Conservation (phyloP, 2,113 vertebrate species). For the Platichthys flesus region DNA sequence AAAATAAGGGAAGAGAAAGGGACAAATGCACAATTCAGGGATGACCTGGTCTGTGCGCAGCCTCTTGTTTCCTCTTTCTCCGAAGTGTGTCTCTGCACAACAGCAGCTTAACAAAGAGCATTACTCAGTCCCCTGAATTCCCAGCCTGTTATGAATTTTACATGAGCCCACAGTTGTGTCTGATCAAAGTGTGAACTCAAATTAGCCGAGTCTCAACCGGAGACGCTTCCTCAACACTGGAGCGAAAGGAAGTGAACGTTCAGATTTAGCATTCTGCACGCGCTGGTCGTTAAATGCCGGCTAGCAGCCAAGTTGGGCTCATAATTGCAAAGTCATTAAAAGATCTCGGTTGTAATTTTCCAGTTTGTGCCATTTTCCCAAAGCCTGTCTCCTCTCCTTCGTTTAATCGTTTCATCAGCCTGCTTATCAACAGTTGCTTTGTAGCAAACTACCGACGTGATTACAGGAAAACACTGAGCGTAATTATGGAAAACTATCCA, state of each 20-base stretch:
- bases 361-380: slow-evolving; percentile 58
- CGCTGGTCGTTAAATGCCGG: slow-evolving; percentile 48
- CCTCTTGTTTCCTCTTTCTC: no score
- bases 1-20: neutral
- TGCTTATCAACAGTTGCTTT: slow-evolving; percentile 47
- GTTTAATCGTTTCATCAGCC: slow-evolving; percentile 58
- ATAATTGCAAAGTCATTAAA: slow-evolving; percentile 71
- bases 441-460: slow-evolving; percentile 51
- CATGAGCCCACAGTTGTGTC: neutral
- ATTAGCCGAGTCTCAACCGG: slow-evolving; percentile 6
- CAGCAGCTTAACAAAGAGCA: neutral
- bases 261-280: slow-evolving; percentile 29
- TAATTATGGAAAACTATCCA: slow-evolving; percentile 62
- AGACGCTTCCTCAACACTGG: neutral
- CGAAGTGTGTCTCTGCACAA: no score
- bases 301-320: slow-evolving; percentile 38
- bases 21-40: neutral
- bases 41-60: no score
- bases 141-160: neutral
- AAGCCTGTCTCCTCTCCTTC: slow-evolving; percentile 55
- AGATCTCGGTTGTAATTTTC: slow-evolving; percentile 68
- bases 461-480: slow-evolving; percentile 53
- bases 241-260: slow-evolving; percentile 35
- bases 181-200: slow-evolving; percentile 15
- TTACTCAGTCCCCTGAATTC: neutral